Evolutionary conservation across 2,888 invertebrate genomes (phyloP).

Genomic region (Pollenia griseotomentosa): DNA sequence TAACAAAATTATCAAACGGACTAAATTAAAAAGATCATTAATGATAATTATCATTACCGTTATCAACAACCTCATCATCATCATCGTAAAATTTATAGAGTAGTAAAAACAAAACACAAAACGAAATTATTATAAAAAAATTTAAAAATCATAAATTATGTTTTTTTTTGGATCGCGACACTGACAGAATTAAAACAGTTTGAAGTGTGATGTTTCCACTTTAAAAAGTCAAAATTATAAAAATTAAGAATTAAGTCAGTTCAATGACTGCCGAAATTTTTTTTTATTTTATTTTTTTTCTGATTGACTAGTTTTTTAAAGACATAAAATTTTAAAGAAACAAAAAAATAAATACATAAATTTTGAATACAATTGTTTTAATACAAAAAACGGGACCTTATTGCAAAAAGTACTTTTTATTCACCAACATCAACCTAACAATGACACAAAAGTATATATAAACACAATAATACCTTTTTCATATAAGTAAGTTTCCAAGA

Average conservation of each 20-base stretch:
- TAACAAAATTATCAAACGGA: neutral
- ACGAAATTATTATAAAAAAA: neutral
- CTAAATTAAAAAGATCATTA: conserved; percentile 6
- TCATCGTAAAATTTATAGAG: no score
- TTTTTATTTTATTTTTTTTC: no score
- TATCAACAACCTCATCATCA: neutral
- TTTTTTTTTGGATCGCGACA: neutral
- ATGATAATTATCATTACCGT: conserved; percentile 2
- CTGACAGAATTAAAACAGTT: neutral
- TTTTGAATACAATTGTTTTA: no score
- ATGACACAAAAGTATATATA: no score
- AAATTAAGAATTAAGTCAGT: neutral
- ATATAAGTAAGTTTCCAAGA: no score
- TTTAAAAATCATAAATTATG: conserved; percentile 4
- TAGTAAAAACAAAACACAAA: neutral
- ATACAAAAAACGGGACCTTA: no score
- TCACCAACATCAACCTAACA: no score
- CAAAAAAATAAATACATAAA: no score
- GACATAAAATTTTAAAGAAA: neutral
- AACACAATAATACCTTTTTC: no score
- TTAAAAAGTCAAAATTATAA: neutral
- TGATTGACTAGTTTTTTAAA: neutral
- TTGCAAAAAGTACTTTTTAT: no score
- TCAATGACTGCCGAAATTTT: no score
- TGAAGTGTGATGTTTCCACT: neutral